Base-by-base conservation (phyloP, 2,888 invertebrate species). In the Stictocephala bisonia region DNA sequence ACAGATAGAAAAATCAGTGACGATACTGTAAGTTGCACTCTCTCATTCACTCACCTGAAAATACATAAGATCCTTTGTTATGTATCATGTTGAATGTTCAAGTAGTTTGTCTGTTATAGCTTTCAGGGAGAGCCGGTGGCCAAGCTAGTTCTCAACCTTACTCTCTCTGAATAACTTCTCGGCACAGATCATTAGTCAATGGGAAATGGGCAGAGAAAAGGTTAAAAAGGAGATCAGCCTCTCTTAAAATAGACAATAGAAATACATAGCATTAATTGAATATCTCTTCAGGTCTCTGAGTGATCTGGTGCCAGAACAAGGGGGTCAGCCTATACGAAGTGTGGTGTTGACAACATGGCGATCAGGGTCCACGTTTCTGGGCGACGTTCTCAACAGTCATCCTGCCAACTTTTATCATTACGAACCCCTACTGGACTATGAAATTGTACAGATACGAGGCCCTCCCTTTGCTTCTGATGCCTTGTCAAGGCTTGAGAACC, bases 361-460 rank as follows among this genome's bases (percentile, higher is more conserved):
- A 79, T 94, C 94, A 3, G 96, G 96, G 4, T 95, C 95, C 20
- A 95, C 95, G 35, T 96, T 96, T 83, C 86, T 96, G 67, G 95
- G 95, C 69, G 95, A 95, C 81, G 89, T 95, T 50, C 83, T 95
- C 56, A 93, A 93, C 83, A 88, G 94, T 26, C 89, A 94, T 82
- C 95, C 95, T 18, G 94, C 90, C 29, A 95, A 92, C 83, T 96
- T 89, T 84, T 96, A 95, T 85, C 95, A 95, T 83, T 96, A 95
- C 82, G 96, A 96, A 84, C 96, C 96, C 31, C 85, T 96, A 75
- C 85, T 95, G 74, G 91, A 93, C 81, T 93, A 91, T 84, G 93
- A 91, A 75, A 94, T 95, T 79, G 87, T 91, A 77, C 94, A 94
- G 86, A 90, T 95, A 73, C 88, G 95, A 80, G 91, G 91, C 7